Percentiles rank a stretch among this genome's conserved stretches.
Evolutionary conservation across 1,140 invertebrate genomes (phyloP).

Genomic region (Diachasmimorpha longicaudata): DNA sequence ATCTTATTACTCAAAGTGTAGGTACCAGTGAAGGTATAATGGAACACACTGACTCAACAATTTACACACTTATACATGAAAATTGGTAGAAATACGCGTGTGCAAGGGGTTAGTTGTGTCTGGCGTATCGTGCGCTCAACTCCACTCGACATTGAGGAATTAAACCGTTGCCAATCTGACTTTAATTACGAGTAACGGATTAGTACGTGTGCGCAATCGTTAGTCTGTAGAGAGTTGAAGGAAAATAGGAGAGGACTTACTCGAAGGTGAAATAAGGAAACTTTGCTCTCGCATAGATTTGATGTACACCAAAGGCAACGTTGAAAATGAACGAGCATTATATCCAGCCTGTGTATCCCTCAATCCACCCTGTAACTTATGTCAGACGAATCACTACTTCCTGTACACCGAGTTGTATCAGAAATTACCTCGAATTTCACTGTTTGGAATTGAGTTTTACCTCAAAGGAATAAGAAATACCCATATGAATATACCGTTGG

Average conservation of each 20-base stretch:
- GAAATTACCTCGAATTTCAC: not conserved
- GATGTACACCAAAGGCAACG: not conserved
- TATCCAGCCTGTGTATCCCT: not conserved
- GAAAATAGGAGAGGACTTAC: not conserved
- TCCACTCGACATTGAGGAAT: constrained; percentile 56
- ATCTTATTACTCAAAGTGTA: constrained; percentile 64
- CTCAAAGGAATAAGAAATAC: not conserved
- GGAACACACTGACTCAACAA: not conserved
- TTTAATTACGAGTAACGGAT: constrained; percentile 62
- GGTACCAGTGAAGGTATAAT: constrained; percentile 29
- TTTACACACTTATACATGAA: not conserved
- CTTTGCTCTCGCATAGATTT: constrained; percentile 5
- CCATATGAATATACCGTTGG: not conserved
- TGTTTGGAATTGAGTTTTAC: not conserved
- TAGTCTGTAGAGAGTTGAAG: not conserved
- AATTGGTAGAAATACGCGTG: not conserved
- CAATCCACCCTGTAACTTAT: not conserved
- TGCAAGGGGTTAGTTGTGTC: not conserved
- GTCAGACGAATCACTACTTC: not conserved
- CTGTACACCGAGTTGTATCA: not conserved
- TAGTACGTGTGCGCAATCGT: constrained; percentile 47
- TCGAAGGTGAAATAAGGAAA: not conserved
- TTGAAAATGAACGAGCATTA: not conserved
- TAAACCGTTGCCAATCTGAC: constrained; percentile 62
- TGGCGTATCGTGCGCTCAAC: not conserved